Evolutionary conservation across 2,113 vertebrate species (phyloP), one percentile per base, ranked within the genome.

Genomic region (Nerophis lumbriciformis): DNA sequence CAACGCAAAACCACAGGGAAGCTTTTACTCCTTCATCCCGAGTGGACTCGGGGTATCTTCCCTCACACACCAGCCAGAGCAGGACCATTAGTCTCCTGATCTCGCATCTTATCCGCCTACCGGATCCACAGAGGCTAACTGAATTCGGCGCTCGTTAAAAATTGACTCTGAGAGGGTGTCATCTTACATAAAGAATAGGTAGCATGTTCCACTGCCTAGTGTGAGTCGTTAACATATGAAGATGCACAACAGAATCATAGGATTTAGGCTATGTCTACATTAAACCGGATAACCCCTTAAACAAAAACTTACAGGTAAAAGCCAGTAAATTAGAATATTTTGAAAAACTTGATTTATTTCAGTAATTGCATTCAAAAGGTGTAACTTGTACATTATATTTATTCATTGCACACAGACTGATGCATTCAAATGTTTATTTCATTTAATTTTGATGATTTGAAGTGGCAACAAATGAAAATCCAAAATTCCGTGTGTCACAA

Each of bases 1-100:
- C 53, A 76, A 45, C 58, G 68, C 53, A 72, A 28, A 74, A 75
- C 64, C 69, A 53, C 69, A 55, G 39, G 51, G 61, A 62, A 62
- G 71, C 78, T 77, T 79, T 82, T 74, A 75, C 73, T 60, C 56
- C 75, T 66, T 65, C 67, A 50, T 61, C 65, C 66, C 52, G 45
- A 75, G 62, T 53, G 72, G 49, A 79, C 73, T 69, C 53, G 70
- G 51, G 48, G 65, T 66, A 47, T 69, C 61, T 74, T 55, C 53
- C 63, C 67, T 66, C 60, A 70, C 53, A 45, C 65, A 70, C 59
- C 61, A 49, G 15, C 6, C 8, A 81, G 60, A 48, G 55, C 37
- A 7, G 42, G 50, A 51, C 60, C 51, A 65, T 72, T 72, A 63
- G 49, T 75, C 69, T 28, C 56, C 59, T 53, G 70, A 76, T 71